A percentile compares a stretch with the other conserved stretches of the same genome.
Evolutionary conservation across 2,888 invertebrate genomes (phyloP).

Genomic region (Dugesia japonica): DNA sequence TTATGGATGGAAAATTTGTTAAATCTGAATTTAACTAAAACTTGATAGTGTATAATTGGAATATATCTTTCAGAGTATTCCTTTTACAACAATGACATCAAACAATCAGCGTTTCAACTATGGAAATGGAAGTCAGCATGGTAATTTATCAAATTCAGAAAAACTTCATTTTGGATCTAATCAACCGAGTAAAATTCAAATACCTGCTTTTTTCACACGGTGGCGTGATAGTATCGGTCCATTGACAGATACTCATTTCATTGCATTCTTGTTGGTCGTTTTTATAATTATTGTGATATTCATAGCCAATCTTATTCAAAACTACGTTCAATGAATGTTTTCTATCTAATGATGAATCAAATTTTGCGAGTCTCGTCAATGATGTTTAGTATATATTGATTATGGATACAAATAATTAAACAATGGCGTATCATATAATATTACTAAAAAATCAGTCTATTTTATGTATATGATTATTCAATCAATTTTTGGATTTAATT

Average conservation of each 20-base stretch:
- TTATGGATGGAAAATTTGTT: too few species aligned
- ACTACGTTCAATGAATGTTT: not conserved
- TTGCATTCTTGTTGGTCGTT: not conserved
- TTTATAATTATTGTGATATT: not conserved
- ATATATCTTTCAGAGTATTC: not conserved
- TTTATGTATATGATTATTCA: not conserved
- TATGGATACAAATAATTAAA: too few species aligned
- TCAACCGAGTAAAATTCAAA: not conserved
- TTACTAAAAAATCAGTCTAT: not conserved
- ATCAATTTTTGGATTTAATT: constrained; percentile 3
- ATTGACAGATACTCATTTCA: not conserved
- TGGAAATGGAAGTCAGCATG: not conserved
- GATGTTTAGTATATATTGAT: too few species aligned
- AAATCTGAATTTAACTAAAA: too few species aligned
- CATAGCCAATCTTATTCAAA: constrained; percentile 1
- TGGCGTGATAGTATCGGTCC: constrained; percentile 4
- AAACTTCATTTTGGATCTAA: not conserved
- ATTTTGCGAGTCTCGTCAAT: too few species aligned
- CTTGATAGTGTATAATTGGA: too few species aligned
- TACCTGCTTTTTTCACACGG: not conserved
- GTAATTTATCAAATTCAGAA: not conserved
- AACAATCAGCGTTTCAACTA: constrained; percentile 5
- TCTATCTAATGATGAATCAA: not conserved
- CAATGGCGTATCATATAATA: not conserved
- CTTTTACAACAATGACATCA: not conserved